Evolutionary conservation across 1,140 invertebrate genomes (phyloP).

Genomic region (Mizuhopecten yessoensis): DNA sequence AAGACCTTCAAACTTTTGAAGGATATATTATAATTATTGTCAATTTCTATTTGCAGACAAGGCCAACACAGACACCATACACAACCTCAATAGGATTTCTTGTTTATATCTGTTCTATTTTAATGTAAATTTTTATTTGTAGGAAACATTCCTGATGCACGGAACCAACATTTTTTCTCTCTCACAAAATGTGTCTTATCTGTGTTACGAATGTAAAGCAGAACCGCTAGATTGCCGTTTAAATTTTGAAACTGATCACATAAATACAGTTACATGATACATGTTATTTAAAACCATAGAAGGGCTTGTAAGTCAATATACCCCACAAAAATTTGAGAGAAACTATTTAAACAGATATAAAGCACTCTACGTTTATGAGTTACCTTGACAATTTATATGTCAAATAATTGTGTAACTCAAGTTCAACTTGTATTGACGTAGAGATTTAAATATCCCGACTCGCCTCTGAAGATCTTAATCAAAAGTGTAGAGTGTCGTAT

Average conservation of each 20-base stretch:
- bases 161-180: background rate
- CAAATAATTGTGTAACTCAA: background rate
- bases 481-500: background rate
- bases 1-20: too few relatives aligned
- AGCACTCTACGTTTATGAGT: background rate
- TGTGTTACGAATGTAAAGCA: background rate
- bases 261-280: background rate
- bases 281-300: background rate
- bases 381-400: conserved; percentile 7
- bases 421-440: background rate
- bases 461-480: background rate
- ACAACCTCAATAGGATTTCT: too few relatives aligned
- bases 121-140: background rate
- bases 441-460: conserved; percentile 38
- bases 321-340: background rate
- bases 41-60: background rate
- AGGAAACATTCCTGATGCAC: background rate
- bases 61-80: background rate
- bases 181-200: background rate
- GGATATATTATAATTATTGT: too few relatives aligned
- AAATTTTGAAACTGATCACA: background rate
- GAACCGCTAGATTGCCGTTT: background rate
- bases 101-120: too few relatives aligned
- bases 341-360: conserved; percentile 28
- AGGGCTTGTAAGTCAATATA: background rate